phyloP scores from a whole-genome alignment of 2,797 vertebrate genomes.

The Microcaecilia unicolor region DNA sequence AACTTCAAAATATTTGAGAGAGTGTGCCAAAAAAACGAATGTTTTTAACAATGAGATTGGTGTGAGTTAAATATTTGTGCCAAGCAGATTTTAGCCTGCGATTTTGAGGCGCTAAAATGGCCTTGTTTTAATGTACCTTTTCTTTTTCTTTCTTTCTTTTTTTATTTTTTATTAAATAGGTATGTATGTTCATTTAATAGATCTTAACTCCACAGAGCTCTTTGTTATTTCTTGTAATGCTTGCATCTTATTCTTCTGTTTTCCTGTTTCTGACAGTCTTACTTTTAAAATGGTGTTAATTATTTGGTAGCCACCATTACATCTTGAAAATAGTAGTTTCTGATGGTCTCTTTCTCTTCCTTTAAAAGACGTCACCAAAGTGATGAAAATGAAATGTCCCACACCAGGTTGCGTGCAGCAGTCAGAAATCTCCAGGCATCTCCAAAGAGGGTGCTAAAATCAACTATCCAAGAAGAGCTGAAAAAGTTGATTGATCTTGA shows the following conservation, averaged over 20 bases:
- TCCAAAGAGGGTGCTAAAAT: constrained; percentile 77
- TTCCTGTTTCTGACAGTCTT: neutral
- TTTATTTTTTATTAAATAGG: neutral
- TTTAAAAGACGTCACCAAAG: constrained; percentile 81
- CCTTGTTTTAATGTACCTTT: too few species aligned
- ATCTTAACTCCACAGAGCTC: constrained; percentile 4
- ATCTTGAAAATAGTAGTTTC: constrained; percentile 11
- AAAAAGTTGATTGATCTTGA: constrained; percentile 92
- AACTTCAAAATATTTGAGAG: neutral
- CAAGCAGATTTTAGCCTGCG: constrained; percentile 1
- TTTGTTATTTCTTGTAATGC: neutral
- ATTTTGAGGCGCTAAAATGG: too few species aligned
- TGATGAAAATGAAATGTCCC: constrained; percentile 75
- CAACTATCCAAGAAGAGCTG: constrained; percentile 85
- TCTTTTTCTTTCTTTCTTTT: too few species aligned
- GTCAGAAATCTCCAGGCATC: constrained; percentile 79
- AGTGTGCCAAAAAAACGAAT: constrained; percentile 1
- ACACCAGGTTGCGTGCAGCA: constrained; percentile 80
- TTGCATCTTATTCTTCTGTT: neutral
- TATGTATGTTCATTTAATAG: constrained; percentile 21
- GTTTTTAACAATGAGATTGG: too few species aligned
- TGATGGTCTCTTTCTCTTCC: constrained; percentile 26
- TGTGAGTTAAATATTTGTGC: neutral
- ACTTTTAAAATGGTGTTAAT: neutral
- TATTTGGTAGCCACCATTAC: neutral